Evolutionary conservation across 2,888 invertebrate genomes (phyloP), one percentile per base, ranked within the genome.

Genomic region (Melinaea menophilus): DNA sequence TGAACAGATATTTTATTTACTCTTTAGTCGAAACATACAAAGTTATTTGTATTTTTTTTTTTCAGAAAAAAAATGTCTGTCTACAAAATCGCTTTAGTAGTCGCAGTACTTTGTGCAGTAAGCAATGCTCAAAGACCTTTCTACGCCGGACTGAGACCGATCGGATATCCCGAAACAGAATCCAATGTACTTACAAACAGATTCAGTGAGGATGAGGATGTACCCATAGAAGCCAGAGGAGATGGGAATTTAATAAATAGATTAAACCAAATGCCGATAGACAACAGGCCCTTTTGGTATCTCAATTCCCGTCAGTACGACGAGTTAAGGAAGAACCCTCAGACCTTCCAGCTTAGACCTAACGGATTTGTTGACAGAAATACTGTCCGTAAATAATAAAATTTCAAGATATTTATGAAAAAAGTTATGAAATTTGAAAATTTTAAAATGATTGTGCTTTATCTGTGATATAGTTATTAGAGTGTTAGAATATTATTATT

Each of bases 271-370:
- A 86, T 93, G 88, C 94, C 94, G 0, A 75, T 86, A 51, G 93
- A 94, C 55, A 89, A 92, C 55, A 90, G 90, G 72, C 94, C 95
- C 0, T 95, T 94, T 78, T 94, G 94, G 94, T 92, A 92, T 61
- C 67, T 94, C 31, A 95, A 95, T 75, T 92, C 92, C 72, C 86
- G 90, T 59, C 92, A 92, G 1, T 93, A 94, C 55, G 92, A 94
- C 68, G 88, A 84, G 0, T 82, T 92, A 3, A 88, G 93, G 45
- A 80, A 79, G 37, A 71, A 76, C 2, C 84, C 85, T 2, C 79
- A 84, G 59, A 79, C 77, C 22, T 87, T 79, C 68, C 83, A 81
- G 2, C 79, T 75, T 58, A 81, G 79, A 51, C 78, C 73, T 0
- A 86, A 81, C 63, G 66, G 66, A 35, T 86, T 85, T 58, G 3